Evolutionary conservation across 2,797 vertebrate genomes (phyloP), one percentile per base, ranked within the genome.

Genomic region (Propithecus perrieri): DNA sequence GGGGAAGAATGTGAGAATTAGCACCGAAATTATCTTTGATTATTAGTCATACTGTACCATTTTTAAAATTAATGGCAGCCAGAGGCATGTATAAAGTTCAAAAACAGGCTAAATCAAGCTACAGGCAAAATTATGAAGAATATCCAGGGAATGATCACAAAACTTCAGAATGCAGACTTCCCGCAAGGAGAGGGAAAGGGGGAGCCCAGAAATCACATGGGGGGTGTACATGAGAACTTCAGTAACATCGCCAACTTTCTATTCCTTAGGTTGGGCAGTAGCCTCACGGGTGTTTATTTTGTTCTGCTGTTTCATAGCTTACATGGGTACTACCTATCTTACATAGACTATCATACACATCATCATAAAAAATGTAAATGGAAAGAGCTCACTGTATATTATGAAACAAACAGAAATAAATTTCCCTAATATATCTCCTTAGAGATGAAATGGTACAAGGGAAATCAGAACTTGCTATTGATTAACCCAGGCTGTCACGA

Each of bases 61-160:
- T 85, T 94, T 93, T 96, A 83, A 96, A 92, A 94, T 65, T 55
- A 83, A 67, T 84, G 20, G 24, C 76, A 71, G 67, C 92, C 55
- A 96, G 69, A 95, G 71, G 74, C 81, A 94, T 35, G 5, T 46
- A 84, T 67, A 35, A 91, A 94, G 15, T 50, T 90, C 30, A 78
- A 86, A 94, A 80, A 59, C 61, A 65, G 26, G 10, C 57, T 85
- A 94, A 79, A 53, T 72, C 59, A n/a, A 76, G 24, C n/a, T 53
- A 85, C 6, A 79, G 41, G 9, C 43, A 95, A 92, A 85, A 89
- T 35, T 80, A 46, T 55, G 57, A 72, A 69, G 38, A 88, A 22
- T 13, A 78, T 9, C 50, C 85, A 76, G 7, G 5, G 38, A 55
- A 71, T 61, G 43, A 85, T 43, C 4, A 71, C n/a, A 35, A 48